Evolutionary conservation across 2,797 vertebrate species (phyloP).

Genomic region (Hypotaenidia okinawae): DNA sequence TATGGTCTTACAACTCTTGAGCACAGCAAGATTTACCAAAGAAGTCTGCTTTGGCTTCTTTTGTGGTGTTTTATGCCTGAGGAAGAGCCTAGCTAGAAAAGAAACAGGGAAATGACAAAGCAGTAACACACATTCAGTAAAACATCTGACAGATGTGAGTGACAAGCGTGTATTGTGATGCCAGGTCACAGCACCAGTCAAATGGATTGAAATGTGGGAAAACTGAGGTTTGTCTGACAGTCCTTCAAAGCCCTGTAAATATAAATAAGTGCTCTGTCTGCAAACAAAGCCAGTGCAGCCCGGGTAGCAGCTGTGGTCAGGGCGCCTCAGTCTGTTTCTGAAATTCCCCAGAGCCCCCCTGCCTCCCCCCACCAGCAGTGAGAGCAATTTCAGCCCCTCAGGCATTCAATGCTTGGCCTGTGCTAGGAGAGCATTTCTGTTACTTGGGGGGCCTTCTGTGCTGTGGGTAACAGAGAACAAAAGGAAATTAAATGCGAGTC

Average conservation of each 20-base stretch:
- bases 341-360: background rate
- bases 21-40: background rate
- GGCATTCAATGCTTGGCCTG: background rate
- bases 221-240: background rate
- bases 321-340: background rate
- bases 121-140: background rate
- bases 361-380: background rate
- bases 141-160: background rate
- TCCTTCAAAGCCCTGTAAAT: constrained; percentile 19
- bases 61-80: background rate
- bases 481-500: background rate
- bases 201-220: background rate
- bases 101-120: background rate
- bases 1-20: background rate
- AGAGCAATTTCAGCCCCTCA: constrained; percentile 5
- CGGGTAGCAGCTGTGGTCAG: background rate
- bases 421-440: background rate
- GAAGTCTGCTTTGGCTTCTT: background rate
- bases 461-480: background rate
- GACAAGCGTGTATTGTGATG: background rate
- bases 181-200: background rate
- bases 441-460: background rate
- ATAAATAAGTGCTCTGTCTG: constrained; percentile 12
- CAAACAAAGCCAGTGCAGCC: constrained; percentile 30
- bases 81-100: background rate